Evolutionary conservation across 1,140 invertebrate species (phyloP), one percentile per base, ranked within the genome.

Genomic region (Amphibalanus amphitrite): DNA sequence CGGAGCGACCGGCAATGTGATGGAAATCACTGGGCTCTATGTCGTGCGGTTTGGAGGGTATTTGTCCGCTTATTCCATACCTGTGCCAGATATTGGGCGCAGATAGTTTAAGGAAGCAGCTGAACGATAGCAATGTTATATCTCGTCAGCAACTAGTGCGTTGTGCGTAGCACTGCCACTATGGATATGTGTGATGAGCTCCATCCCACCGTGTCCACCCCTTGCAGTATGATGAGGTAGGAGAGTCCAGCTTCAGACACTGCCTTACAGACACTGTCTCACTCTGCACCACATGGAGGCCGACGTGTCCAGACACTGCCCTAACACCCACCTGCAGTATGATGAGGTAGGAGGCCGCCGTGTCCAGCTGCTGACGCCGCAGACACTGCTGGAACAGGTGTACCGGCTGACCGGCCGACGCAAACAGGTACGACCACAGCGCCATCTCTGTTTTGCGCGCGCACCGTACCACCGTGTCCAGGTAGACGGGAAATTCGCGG

Each of bases 371-470:
- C 71, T 90, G 89, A 73, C 87, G 85, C 71, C 89, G 85, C 73
- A 99, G 80, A 80, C 96, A 98, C 79, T 95, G 89, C 81, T 97
- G 92, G 79, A 99, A 95, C 20, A 99, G 81, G 78, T 96, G 90
- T 79, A 93, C 95, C 0, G 97, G 96, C 80, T 96, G 93, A 28
- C 95, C 96, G 47, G 95, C 95, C 65, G 92, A 93, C 0, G 92
- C 90, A 81, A 99, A 99, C 28, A 99, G 83, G 82, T 98, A 95
- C 26, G 93, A 93, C 97, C 97, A 99, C 0, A 99, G 83, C 6
- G 97, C 97, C 70, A 99, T 92, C 83, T 99, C 97, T 0, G 97
- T 98, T 83, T 99, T 99, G 69, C 97, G 84, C 0, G 97, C 96
- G 82, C 97, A 99, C 78, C 98, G 95, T 0, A 97, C 96, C 72